Conservation (phyloP, 2,888 invertebrate species). For the Atethmia centrago region DNA sequence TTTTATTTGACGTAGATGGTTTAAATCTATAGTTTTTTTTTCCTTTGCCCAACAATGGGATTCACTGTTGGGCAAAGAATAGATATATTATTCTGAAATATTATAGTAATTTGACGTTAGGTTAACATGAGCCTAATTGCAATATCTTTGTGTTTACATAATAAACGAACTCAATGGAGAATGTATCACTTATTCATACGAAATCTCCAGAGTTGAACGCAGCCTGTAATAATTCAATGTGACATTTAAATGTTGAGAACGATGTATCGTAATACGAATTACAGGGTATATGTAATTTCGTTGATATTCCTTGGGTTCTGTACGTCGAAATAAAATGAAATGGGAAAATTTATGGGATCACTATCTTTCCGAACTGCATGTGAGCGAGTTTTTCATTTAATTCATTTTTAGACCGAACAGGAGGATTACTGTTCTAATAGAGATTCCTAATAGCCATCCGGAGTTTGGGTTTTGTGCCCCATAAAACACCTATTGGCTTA, state of each 20-base stretch:
- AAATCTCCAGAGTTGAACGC: slow-evolving; percentile 10
- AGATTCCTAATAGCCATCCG: neutral
- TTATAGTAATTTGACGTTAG: neutral
- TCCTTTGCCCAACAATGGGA: too few species aligned
- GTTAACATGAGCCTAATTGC: neutral
- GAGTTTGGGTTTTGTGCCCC: too few species aligned
- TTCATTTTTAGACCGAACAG: neutral
- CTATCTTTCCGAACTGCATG: neutral
- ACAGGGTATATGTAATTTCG: neutral
- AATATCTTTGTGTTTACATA: slow-evolving; percentile 20
- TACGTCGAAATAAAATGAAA: neutral
- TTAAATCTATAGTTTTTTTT: neutral
- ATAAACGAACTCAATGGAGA: slow-evolving; percentile 18
- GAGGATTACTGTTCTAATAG: neutral
- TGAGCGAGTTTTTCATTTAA: neutral
- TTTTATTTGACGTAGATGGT: neutral
- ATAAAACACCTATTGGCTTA: neutral
- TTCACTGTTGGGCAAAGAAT: neutral
- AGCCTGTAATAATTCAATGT: slow-evolving; percentile 8
- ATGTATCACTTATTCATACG: slow-evolving; percentile 29
- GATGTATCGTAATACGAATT: slow-evolving; percentile 21
- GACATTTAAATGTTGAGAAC: slow-evolving; percentile 34
- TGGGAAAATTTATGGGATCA: neutral
- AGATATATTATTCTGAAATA: neutral
- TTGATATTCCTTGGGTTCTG: neutral